These are phyloP conservation scores for Columba janthina DNA, from an alignment of 2,113 vertebrate genomes.

Conservation along the genomic window DNA sequence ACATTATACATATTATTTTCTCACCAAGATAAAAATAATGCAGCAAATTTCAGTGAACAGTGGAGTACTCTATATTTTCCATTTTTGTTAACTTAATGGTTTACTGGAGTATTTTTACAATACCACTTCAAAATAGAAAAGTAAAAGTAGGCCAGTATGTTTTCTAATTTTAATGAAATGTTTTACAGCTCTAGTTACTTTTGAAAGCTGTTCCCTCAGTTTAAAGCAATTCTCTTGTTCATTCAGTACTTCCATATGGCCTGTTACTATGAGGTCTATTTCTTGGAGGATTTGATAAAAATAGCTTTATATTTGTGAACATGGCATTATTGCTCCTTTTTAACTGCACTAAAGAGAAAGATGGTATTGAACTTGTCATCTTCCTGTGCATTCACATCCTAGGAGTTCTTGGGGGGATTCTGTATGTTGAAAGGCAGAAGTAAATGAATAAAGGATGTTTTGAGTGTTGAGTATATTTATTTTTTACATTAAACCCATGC, in stretches of 20 bases:
- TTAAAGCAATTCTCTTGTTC: neutral
- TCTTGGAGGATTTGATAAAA: neutral
- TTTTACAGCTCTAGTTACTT: neutral
- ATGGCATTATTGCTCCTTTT: neutral
- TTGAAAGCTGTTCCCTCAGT: neutral
- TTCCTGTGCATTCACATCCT: slow-evolving; percentile 4
- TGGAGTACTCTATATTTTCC: neutral
- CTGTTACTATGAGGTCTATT: neutral
- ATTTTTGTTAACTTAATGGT: neutral
- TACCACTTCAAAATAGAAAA: neutral
- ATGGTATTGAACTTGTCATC: neutral
- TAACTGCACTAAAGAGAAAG: neutral
- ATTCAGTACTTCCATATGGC: neutral
- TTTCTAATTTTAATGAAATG: neutral
- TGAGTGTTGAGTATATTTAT: neutral
- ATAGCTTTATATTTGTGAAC: neutral
- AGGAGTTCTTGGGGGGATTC: neutral
- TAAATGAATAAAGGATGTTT: neutral
- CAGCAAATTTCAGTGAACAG: neutral
- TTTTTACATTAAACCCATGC: neutral
- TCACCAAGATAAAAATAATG: neutral
- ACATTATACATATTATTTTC: neutral
- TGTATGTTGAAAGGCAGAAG: neutral
- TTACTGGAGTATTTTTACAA: neutral
- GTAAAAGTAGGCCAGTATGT: neutral